Evolutionary conservation across 2,797 vertebrate species (phyloP).

Genomic region (Basileuterus tristriatus): DNA sequence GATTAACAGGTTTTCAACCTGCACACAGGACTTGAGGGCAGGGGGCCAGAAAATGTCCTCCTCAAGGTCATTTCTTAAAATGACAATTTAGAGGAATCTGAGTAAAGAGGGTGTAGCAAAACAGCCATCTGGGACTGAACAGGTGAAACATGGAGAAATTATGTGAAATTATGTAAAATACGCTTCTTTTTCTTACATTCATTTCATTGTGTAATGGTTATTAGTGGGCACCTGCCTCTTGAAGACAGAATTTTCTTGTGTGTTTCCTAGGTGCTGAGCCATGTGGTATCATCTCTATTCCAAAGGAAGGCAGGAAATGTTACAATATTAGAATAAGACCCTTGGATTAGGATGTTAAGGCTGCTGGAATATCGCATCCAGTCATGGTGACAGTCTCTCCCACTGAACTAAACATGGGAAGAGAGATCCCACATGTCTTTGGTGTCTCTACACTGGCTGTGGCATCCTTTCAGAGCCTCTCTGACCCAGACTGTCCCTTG

Average conservation of each 20-base stretch:
- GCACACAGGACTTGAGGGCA: background rate
- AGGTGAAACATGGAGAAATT: background rate
- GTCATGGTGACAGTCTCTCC: background rate
- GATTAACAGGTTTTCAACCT: background rate
- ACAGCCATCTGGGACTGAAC: background rate
- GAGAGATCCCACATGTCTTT: background rate
- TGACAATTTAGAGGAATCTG: background rate
- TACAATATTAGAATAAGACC: background rate
- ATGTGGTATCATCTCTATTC: background rate
- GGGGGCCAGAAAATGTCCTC: background rate
- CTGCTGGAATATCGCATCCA: background rate
- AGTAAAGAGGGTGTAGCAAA: background rate
- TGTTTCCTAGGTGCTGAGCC: background rate
- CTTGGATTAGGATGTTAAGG: background rate
- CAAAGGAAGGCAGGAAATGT: background rate
- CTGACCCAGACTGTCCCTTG: conserved; percentile 3
- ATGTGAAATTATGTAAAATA: background rate
- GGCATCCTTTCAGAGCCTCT: background rate
- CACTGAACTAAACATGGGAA: background rate
- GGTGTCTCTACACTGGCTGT: accelerated
- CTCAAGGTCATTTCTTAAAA: background rate
- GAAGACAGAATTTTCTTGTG: background rate
- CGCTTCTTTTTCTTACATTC: background rate
- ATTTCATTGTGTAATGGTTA: background rate
- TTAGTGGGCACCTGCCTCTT: background rate